Evolutionary conservation across 2,797 vertebrate genomes (phyloP).

Genomic region (Sebastes cheni): DNA sequence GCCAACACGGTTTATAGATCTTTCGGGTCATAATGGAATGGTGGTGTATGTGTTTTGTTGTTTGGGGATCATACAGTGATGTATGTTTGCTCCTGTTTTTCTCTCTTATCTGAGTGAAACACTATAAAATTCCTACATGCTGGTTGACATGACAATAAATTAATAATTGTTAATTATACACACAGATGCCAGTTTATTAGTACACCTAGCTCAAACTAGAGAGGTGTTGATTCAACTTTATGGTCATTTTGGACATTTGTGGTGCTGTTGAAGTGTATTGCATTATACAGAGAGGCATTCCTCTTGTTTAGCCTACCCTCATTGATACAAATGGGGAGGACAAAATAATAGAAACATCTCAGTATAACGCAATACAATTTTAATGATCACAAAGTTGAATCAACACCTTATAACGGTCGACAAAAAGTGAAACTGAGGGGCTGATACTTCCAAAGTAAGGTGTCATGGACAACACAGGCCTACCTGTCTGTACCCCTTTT

Average conservation of each 20-base stretch:
- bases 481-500: slow-evolving; percentile 3
- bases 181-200: background rate
- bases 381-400: background rate
- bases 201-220: background rate
- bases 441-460: background rate
- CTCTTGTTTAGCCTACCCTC: background rate
- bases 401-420: background rate
- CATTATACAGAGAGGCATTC: background rate
- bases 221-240: background rate
- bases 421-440: background rate
- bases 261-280: background rate
- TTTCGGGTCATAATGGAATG: background rate
- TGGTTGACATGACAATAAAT: background rate
- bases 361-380: background rate
- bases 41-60: background rate
- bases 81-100: background rate
- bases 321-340: background rate
- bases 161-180: background rate
- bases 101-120: background rate
- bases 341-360: background rate
- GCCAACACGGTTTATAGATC: background rate
- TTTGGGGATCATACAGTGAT: background rate
- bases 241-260: background rate
- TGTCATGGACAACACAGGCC: background rate
- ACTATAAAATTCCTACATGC: background rate